These are phyloP conservation scores for Anticlea derivata DNA, from an alignment of 2,888 invertebrate species.

Conservation along the genomic window DNA sequence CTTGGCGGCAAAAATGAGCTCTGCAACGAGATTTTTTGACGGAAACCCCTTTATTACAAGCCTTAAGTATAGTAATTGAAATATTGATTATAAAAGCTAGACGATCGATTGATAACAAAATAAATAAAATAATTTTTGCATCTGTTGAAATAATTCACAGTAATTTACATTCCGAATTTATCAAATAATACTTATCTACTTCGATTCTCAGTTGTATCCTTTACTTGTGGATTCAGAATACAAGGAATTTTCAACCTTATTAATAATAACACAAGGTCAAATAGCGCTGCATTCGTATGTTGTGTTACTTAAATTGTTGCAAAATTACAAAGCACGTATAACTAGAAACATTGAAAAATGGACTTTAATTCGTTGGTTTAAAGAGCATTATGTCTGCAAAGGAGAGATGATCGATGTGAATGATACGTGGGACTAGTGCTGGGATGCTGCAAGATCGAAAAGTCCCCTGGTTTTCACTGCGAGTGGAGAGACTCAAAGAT, in stretches of 20 bases:
- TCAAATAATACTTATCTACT: constrained; percentile 54
- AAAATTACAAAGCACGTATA: constrained; percentile 41
- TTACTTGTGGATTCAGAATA: constrained; percentile 13
- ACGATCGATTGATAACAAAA: constrained; percentile 34
- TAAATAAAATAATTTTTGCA: constrained; percentile 45
- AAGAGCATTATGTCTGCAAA: constrained; percentile 35
- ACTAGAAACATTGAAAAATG: constrained; percentile 28
- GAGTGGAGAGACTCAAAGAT: constrained; percentile 9
- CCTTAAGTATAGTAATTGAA: not conserved
- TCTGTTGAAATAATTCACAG: constrained; percentile 51
- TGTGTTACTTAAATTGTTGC: constrained; percentile 59
- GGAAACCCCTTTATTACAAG: not conserved
- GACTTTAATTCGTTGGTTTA: constrained; percentile 31
- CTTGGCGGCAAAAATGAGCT: no score
- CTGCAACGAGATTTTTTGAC: no score
- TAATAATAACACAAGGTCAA: constrained; percentile 12
- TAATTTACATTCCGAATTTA: constrained; percentile 58
- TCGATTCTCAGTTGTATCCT: constrained; percentile 31
- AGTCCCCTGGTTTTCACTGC: no score
- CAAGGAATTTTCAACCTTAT: constrained; percentile 35
- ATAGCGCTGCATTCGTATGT: constrained; percentile 34
- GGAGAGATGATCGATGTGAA: constrained; percentile 45
- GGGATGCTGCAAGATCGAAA: constrained; percentile 16
- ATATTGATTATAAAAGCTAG: constrained; percentile 18
- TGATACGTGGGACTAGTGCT: constrained; percentile 35